These are phyloP conservation scores for Sebastes miniatus DNA, from an alignment of 2,797 vertebrate genomes.

Conservation along the genomic window DNA sequence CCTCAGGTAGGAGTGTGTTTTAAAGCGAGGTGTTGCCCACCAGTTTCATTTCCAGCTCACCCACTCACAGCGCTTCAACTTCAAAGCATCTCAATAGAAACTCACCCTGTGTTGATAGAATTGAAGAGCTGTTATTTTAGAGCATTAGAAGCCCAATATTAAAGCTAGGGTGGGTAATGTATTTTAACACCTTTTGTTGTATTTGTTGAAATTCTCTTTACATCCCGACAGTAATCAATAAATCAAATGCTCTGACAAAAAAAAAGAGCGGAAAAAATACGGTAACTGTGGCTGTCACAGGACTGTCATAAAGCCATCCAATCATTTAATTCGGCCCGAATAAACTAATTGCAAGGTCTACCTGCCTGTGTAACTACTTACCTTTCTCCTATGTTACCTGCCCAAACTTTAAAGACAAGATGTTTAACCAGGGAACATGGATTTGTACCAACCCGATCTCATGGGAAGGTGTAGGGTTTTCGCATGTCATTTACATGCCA, in stretches of 20 bases:
- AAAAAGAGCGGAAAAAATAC: too few species aligned
- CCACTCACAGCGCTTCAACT: conserved; percentile 42
- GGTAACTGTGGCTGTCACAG: not conserved
- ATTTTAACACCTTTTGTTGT: not conserved
- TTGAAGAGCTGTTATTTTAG: not conserved
- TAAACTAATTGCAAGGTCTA: too few species aligned
- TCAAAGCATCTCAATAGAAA: conserved; percentile 29
- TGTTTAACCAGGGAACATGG: too few species aligned
- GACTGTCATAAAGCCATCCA: too few species aligned
- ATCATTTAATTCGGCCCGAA: too few species aligned
- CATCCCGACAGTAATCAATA: not conserved
- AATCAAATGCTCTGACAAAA: not conserved
- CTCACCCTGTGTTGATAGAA: not conserved
- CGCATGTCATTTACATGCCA: too few species aligned
- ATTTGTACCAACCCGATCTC: too few species aligned
- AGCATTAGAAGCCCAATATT: not conserved
- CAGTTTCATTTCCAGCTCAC: conserved; percentile 47
- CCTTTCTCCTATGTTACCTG: too few species aligned
- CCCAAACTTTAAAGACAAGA: too few species aligned
- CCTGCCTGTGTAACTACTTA: too few species aligned
- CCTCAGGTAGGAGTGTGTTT: conserved; percentile 59
- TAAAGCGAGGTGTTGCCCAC: conserved; percentile 38
- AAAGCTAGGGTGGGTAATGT: not conserved
- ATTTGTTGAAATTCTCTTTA: not conserved
- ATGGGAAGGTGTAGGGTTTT: too few species aligned